Base-by-base conservation (phyloP, 2,888 invertebrate species). In the Sphaerophoria taeniata region DNA sequence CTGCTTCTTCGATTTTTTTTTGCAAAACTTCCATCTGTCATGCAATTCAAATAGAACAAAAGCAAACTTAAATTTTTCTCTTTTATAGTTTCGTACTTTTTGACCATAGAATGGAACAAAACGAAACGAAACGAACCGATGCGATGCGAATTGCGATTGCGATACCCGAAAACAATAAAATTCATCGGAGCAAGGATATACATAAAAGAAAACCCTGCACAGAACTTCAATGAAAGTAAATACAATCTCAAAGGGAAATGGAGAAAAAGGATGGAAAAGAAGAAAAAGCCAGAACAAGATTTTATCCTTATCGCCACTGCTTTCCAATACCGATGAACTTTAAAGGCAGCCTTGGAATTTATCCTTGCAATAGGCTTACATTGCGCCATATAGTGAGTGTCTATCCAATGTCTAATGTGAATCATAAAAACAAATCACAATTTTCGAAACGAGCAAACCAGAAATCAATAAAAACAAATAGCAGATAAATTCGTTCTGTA, bases 381-480 rank as follows among this genome's bases (percentile, higher is more conserved):
- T 34, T 47, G 33, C 7, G 24, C 24, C 24, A 24, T 24, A 24
- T 24, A 24, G 24, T 24, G 3, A 34, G 16, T 0, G 33, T 33
- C n/a, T 11, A 51, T 47, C 24, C 39, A 14, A 63, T 45, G 45
- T 36, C 51, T 73, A 65, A 67, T 69, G 14, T 61, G 14, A 24
- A 51, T 65, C 24, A 69, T 76, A 51, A 56, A 72, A 60, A 33
- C 34, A 55, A 74, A 74, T 83, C 83, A 74, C 83, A 60, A 60
- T 63, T 56, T 70, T 24, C 69, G 49, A 65, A 83, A 83, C 78
- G 63, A 83, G 51, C 34, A 63, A 45, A 70, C 49, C 69, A 69
- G 53, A 56, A 61, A 51, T 47, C 69, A 63, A 73, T 83, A 79
- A 73, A 70, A 70, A 49, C 63, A 56, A 78, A 77, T 63, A 72